Base-by-base conservation (phyloP, 2,888 invertebrate species). In the Cryptocephalus moraei region DNA sequence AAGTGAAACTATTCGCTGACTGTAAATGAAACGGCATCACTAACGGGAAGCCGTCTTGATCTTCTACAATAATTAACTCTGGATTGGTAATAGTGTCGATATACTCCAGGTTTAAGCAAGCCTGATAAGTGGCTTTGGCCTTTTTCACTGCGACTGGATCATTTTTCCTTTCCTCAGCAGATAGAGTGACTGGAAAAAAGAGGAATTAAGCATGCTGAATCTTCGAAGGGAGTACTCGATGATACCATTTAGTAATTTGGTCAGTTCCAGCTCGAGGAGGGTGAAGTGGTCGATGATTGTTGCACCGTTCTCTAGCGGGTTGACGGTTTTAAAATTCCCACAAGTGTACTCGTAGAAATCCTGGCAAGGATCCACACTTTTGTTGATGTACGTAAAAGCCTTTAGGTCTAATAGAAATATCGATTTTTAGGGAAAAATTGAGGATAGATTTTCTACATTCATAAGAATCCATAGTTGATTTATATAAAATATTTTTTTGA, bases 311-410 rank as follows among this genome's bases (percentile, higher is more conserved):
- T 2, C 70, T 67, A 69, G 60, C 0, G 70, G 71, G 55, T 73
- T 61, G 8, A 63, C 57, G 39, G 66, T 64, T 51, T 66, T 62
- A 61, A 73, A 73, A 48, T 72, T 70, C 1, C 74, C 74, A 49
- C 74, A 74, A 2, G 71, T 61, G 52, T 65, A 75, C 54, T 73
- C 65, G 55, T 72, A 74, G 55, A 75, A 75, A 55, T 74, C 65
- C 2, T 70, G 65, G 49, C 74, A 74, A 2, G 74, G 74, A 52
- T 74, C 62, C 0, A 61, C 63, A 4, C 51, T 60, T 31, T 49
- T 43, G 49, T 74, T 67, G 53, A 75, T 54, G 48, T 66, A 69
- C 11, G 22, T 34, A 6, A 11, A 36, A 36, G 12, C 11, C 12
- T 36, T 36, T 11, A 36, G 12, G 6, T 36, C 36, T 36, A 12